Base-by-base conservation (phyloP, 2,113 vertebrate genomes). In the Blennius ocellaris region DNA sequence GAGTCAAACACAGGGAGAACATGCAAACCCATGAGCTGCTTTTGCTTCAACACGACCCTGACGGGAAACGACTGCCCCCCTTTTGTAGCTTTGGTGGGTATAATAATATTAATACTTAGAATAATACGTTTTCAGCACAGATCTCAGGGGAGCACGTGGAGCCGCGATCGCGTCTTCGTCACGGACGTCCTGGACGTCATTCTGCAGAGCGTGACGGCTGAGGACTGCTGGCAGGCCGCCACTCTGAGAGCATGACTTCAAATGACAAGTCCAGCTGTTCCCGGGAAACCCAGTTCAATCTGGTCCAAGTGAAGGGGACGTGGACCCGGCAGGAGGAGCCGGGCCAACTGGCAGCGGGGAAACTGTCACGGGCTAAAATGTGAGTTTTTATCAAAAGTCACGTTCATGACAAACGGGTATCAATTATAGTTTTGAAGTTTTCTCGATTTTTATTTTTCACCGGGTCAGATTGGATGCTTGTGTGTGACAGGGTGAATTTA, bases 331-430 rank as follows among this genome's bases (percentile, higher is more conserved):
- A 69, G 55, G 70, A 6, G 6, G 44, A 72, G 30, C 57, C 12
- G 47, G 9, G 40, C 8, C 48, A 16, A 38, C 7, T 11, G 3
- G 6, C 6, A 6, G 47, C 61, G 2, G 82, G 82, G 45, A 87
- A 37, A 36, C n/a, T 76, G 11, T 89, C 82, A 36, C 58, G 81
- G 8, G 84, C 87, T 41, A 89, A 70, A 81, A 87, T 90, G 88
- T 90, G 48, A 89, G 87, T 30, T 30, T 30, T 30, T 30, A 30
- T 30, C 4, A 30, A 30, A 2, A 30, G 21, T 30, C 21, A 30
- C 21, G 4, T 30, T 30, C 2, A 30, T 30, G 21, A 30, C n/a
- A 30, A 30, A 30, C 21, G 21, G 21, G 21, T 2, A 4, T n/a
- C n/a, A n/a, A n/a, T n/a, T n/a, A 30, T 30, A 4, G 21, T 2